These are phyloP conservation scores for Pammene fasciana DNA, from an alignment of 2,888 invertebrate genomes.

Conservation along the genomic window DNA sequence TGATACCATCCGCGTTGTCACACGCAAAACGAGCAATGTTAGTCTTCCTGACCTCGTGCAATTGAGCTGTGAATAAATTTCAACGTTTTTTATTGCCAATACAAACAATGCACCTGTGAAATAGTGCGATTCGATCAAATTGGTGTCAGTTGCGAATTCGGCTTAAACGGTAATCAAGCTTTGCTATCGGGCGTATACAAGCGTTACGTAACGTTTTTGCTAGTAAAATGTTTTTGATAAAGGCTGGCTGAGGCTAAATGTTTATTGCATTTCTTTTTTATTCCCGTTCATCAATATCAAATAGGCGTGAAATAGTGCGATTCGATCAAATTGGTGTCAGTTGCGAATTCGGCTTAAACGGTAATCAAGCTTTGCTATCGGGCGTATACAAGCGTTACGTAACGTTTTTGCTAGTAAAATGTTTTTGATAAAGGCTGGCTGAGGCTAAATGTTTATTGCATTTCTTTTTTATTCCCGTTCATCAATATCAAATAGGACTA, in stretches of 20 bases:
- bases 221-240: background rate
- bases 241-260: background rate
- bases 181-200: slow-evolving; percentile 1
- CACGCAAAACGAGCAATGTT: slow-evolving; percentile 69
- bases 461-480: no score
- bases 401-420: background rate
- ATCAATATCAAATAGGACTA: no score
- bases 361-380: slow-evolving; percentile 16
- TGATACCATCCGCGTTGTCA: slow-evolving; percentile 70
- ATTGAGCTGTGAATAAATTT: slow-evolving; percentile 55
- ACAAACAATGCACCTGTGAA: slow-evolving; percentile 25
- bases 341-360: slow-evolving; percentile 15
- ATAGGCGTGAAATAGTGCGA: slow-evolving; percentile 27
- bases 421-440: background rate
- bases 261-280: background rate
- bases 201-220: background rate
- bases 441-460: background rate
- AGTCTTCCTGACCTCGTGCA: slow-evolving; percentile 65
- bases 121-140: slow-evolving; percentile 27
- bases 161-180: slow-evolving; percentile 21
- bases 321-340: slow-evolving; percentile 29
- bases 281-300: no score
- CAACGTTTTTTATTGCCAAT: slow-evolving; percentile 10
- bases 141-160: slow-evolving; percentile 20
- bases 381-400: slow-evolving; percentile 3